phyloP scores from a whole-genome alignment of 1,140 invertebrate species.

The Heliconius eleuchia region DNA sequence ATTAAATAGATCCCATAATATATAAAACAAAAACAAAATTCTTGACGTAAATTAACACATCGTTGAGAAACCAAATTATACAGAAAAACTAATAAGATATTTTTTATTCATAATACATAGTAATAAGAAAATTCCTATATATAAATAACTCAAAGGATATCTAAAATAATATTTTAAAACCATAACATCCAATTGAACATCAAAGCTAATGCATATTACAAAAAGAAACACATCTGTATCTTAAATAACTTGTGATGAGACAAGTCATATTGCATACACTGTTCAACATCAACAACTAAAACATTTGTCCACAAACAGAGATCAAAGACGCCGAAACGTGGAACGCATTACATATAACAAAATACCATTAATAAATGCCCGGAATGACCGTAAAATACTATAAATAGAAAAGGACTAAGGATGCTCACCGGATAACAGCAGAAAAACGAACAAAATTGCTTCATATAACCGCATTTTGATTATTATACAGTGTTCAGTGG shows the following conservation, averaged over 20 bases:
- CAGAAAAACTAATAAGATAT: neutral
- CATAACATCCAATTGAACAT: neutral
- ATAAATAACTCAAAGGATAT: neutral
- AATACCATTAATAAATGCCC: slow-evolving; percentile 68
- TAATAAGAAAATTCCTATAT: neutral
- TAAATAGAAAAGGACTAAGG: slow-evolving; percentile 72
- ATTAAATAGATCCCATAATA: too few relatives aligned
- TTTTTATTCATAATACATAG: neutral
- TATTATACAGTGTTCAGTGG: slow-evolving; percentile 48
- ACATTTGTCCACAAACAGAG: slow-evolving; percentile 42
- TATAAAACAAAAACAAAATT: neutral
- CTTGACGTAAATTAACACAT: neutral
- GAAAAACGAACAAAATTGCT: slow-evolving; percentile 58
- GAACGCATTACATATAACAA: slow-evolving; percentile 67
- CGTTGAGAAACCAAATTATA: neutral
- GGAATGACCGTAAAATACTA: slow-evolving; percentile 66
- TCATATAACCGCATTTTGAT: slow-evolving; percentile 61
- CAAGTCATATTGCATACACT: slow-evolving; percentile 21
- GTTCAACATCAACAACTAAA: slow-evolving; percentile 29
- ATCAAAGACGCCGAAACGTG: slow-evolving; percentile 64
- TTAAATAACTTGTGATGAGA: slow-evolving; percentile 25
- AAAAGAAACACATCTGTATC: slow-evolving; percentile 13
- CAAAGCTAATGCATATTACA: slow-evolving; percentile 12
- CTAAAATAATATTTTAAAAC: slow-evolving; percentile 1
- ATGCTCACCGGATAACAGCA: slow-evolving; percentile 70